These are phyloP conservation scores for Podarcis lilfordi DNA, from an alignment of 2,797 vertebrate genomes.

Conservation along the genomic window DNA sequence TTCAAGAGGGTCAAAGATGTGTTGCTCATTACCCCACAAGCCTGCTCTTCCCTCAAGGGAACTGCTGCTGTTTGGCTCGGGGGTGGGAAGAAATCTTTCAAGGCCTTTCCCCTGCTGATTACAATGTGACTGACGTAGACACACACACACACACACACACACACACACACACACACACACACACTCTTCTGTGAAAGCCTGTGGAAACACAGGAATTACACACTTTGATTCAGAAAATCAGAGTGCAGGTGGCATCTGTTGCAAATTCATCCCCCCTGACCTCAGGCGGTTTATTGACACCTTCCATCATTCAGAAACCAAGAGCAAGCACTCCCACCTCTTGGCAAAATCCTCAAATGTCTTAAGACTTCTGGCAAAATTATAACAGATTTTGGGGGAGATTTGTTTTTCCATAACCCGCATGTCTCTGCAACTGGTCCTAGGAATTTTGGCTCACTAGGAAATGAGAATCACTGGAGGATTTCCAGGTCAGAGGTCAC, in stretches of 20 bases:
- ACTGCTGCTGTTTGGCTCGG: not conserved
- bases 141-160: not conserved
- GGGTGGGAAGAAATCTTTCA: not conserved
- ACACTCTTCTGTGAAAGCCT: not conserved
- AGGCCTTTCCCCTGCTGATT: not conserved
- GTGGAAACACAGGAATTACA: not conserved
- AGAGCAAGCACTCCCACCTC: not conserved
- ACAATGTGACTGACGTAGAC: not conserved
- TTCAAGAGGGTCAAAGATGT: constrained; percentile 1
- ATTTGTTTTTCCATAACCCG: not conserved
- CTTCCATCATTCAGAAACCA: not conserved
- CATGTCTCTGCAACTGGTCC: not conserved
- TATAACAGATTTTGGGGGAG: not conserved
- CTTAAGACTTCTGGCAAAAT: not conserved
- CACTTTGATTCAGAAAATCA: not conserved
- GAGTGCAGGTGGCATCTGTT: not conserved
- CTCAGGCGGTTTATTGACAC: not conserved
- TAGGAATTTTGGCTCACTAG: not conserved
- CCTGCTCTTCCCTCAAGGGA: not conserved
- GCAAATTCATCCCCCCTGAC: not conserved
- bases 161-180: no score
- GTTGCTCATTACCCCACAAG: not conserved
- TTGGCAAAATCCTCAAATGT: not conserved
- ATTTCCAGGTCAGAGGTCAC: not conserved
- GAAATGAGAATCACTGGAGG: not conserved